Percentiles rank a stretch among this genome's conserved stretches.
phyloP scores from a whole-genome alignment of 2,888 invertebrate genomes.

The Hymenopus coronatus region DNA sequence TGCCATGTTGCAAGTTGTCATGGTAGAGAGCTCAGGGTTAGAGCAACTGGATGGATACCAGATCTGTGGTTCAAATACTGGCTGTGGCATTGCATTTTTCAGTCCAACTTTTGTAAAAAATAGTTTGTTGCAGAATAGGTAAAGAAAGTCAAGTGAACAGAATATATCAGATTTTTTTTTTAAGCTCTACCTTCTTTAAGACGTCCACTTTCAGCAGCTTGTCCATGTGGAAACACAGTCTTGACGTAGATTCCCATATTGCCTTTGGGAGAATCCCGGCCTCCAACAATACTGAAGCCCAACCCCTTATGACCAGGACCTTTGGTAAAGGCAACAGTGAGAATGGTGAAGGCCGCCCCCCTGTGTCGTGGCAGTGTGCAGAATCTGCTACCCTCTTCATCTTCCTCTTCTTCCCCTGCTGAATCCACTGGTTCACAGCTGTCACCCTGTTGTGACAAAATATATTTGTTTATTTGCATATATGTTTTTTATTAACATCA shows the following conservation, averaged over 20 bases:
- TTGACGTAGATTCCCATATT: constrained; percentile 87
- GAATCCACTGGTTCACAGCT: constrained; percentile 1
- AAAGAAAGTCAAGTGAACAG: background rate
- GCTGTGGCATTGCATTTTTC: too few species aligned
- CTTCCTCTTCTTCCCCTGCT: constrained; percentile 42
- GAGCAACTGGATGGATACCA: too few species aligned
- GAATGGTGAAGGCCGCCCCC: constrained; percentile 54
- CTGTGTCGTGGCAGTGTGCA: constrained; percentile 58
- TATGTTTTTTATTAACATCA: background rate
- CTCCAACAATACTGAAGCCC: constrained; percentile 88
- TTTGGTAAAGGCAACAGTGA: constrained; percentile 65
- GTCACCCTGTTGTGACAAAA: background rate
- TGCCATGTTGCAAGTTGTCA: too few species aligned
- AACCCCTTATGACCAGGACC: constrained; percentile 81
- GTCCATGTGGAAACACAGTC: constrained; percentile 80
- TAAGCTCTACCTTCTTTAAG: constrained; percentile 69
- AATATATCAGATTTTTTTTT: too few species aligned
- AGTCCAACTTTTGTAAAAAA: too few species aligned
- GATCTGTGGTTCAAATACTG: too few species aligned
- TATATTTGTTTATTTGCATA: background rate
- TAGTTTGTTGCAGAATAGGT: too few species aligned
- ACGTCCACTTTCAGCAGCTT: constrained; percentile 76
- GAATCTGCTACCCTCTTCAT: constrained; percentile 54
- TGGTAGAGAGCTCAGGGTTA: too few species aligned
- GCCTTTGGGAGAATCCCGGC: constrained; percentile 79